Conservation (phyloP, 2,888 invertebrate species). For the Drepana falcataria region DNA sequence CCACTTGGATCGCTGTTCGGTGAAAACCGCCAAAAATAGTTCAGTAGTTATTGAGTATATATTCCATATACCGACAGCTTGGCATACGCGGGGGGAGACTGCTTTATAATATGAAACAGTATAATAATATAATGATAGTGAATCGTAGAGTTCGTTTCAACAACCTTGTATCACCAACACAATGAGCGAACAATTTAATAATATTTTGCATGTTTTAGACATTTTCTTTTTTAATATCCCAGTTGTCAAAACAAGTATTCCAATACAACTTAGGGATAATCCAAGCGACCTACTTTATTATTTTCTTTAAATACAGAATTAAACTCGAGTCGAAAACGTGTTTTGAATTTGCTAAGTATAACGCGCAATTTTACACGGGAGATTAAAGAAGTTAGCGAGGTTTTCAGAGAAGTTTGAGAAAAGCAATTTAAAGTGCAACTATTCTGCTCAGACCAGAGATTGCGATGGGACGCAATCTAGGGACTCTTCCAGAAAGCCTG, state of each 20-base stretch:
- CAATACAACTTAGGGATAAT: neutral
- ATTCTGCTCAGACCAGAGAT: constrained; percentile 21
- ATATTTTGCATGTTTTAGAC: neutral
- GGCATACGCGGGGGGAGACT: no score
- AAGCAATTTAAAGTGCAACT: constrained; percentile 43
- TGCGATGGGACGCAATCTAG: constrained; percentile 14
- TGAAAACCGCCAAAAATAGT: no score
- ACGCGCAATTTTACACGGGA: constrained; percentile 33
- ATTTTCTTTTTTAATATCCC: neutral
- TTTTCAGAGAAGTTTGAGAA: constrained; percentile 10
- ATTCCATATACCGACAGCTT: no score
- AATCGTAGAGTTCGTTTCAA: no score
- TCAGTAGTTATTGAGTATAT: no score
- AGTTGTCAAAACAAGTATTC: neutral
- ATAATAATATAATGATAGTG: no score
- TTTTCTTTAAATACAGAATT: constrained; percentile 17
- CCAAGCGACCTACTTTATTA: neutral
- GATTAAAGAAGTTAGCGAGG: constrained; percentile 34
- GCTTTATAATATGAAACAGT: no score
- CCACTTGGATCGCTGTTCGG: no score
- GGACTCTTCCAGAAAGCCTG: constrained; percentile 9
- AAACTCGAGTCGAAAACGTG: constrained; percentile 28
- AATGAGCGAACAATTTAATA: neutral
- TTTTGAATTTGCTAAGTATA: constrained; percentile 31
- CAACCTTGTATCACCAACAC: no score